Base-by-base conservation (phyloP, 2,797 vertebrate species). In the Parotocinclus haroldoi region DNA sequence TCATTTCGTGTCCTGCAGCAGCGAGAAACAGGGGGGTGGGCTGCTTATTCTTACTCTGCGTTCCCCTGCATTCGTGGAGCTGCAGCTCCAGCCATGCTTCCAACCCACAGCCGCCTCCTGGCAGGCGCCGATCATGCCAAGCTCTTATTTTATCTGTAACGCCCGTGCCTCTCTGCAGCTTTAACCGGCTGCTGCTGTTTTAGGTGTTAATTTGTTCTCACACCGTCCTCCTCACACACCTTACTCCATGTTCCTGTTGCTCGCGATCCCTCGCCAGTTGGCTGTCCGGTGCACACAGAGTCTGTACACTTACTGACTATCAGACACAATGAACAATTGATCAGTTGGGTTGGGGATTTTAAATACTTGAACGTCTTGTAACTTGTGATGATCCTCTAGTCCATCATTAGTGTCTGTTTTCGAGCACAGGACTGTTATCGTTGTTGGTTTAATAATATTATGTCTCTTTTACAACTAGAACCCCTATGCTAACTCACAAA, bases 1-100 rank as follows among this genome's bases (percentile, higher is more conserved):
- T 86, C 82, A 84, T 83, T 78, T 83, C 63, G 70, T 79, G 76
- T 78, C 78, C 79, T 83, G 84, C 85, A 83, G 81, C 82, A 84
- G 81, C 71, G 48, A 78, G 75, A 83, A 80, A 71, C 40, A 9
- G 67, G 58, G 52, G 48, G 48, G 48, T 50, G 59, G 59, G 27
- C 17, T 39, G 13, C 4, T 18, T 51, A 44, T 59, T 45, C 55
- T 39, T 14, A 39, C 17, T 52, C 16, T 52, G 16, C 13, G n/a
- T 50, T 61, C 11, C 10, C 3, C 46, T 50, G n/a, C 27, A 38
- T 42, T 3, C 40, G 10, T 9, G 8, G 10, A 42, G 8, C 40
- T 42, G 27, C 27, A 27, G 27, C 27, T 42, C 40, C 40, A 7
- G 1, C 40, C 10, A 1, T 42, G 9, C 49, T 40, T 63, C 40